Evolutionary conservation across 2,888 invertebrate species (phyloP).

Genomic region (Tetanocera ferruginea): DNA sequence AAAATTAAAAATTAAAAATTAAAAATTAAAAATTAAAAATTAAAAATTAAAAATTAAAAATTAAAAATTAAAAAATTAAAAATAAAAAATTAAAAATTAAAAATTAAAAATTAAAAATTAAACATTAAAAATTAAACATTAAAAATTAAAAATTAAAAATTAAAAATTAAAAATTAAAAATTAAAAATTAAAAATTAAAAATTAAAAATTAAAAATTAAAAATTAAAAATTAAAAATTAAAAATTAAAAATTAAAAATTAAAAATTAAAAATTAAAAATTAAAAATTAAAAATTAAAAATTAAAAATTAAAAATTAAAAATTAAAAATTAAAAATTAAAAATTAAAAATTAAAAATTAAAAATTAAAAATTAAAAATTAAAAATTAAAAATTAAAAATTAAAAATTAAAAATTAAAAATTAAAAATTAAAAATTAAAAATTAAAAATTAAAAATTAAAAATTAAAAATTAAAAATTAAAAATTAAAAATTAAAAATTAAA

Average conservation of each 20-base stretch:
- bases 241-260: not conserved
- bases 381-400: too few species aligned
- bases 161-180: not conserved
- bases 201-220: not conserved
- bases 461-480: too few species aligned
- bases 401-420: too few species aligned
- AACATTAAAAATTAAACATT: not conserved
- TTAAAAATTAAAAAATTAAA: not conserved
- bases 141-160: not conserved
- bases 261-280: not conserved
- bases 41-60: not conserved
- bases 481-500: too few species aligned
- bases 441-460: too few species aligned
- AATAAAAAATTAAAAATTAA: not conserved
- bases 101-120: not conserved
- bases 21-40: not conserved
- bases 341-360: too few species aligned
- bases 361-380: too few species aligned
- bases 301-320: not conserved
- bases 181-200: not conserved
- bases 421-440: too few species aligned
- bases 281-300: constrained; percentile 8
- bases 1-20: not conserved
- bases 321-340: too few species aligned
- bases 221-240: not conserved